phyloP scores from a whole-genome alignment of 1,140 invertebrate genomes.

The Pseudobourletiella spinata region DNA sequence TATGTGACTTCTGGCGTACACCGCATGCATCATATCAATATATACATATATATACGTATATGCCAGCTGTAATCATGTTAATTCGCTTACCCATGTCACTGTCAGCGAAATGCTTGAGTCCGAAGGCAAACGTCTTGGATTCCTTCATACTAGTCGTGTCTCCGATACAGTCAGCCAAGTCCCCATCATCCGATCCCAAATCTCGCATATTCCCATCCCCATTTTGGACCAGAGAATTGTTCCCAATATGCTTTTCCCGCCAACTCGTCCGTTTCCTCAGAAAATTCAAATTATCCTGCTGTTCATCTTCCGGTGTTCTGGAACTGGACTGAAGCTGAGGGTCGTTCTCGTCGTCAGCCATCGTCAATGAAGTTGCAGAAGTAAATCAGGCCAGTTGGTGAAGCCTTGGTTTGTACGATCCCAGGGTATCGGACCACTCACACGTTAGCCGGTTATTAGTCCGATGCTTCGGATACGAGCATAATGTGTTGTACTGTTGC shows the following conservation, averaged over 20 bases:
- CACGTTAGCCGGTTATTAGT: no score
- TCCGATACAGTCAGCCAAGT: neutral
- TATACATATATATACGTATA: no score
- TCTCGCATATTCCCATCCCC: slow-evolving; percentile 1
- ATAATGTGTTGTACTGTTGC: no score
- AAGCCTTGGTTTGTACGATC: no score
- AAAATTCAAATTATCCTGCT: neutral
- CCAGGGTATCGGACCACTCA: no score
- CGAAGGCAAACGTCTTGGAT: slow-evolving; percentile 31
- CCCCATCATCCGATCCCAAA: slow-evolving; percentile 1
- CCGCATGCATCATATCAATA: no score
- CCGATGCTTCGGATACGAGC: no score
- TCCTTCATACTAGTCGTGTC: slow-evolving; percentile 29
- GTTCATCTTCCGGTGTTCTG: neutral
- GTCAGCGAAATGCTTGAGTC: slow-evolving; percentile 16
- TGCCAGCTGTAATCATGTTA: no score
- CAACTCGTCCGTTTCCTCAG: slow-evolving; percentile 8
- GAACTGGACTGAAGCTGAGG: neutral
- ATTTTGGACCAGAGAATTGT: neutral
- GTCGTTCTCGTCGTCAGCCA: slow-evolving; percentile 8
- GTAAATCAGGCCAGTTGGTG: neutral
- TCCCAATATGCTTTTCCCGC: slow-evolving; percentile 5
- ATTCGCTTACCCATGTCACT: neutral
- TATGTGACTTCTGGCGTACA: no score
- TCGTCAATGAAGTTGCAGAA: neutral